These are phyloP conservation scores for Dicrostonyx torquatus DNA, from an alignment of 2,797 vertebrate species.

Conservation along the genomic window DNA sequence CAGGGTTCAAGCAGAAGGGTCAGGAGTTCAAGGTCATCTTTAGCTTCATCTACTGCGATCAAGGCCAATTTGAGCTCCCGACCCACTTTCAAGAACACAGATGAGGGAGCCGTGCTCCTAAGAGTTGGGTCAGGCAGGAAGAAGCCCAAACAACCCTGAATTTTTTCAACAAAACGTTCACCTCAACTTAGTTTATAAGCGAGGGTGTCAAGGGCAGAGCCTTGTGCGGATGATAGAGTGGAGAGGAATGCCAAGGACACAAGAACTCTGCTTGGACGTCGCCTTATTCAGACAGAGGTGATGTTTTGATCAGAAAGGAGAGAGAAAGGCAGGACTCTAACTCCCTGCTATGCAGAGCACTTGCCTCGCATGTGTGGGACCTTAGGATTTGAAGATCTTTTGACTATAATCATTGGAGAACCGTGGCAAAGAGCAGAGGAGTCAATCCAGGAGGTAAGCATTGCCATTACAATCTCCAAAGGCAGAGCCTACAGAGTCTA, in stretches of 20 bases:
- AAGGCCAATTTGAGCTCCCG: neutral
- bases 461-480: neutral
- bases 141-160: constrained; percentile 12
- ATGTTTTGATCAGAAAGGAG: neutral
- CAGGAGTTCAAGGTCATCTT: neutral
- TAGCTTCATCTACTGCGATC: neutral
- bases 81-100: constrained; percentile 40
- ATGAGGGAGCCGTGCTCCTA: neutral
- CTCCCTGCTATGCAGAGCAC: neutral
- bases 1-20: neutral
- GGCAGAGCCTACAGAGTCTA: constrained; percentile 6
- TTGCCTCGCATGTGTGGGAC: neutral
- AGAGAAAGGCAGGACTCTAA: neutral
- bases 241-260: neutral
- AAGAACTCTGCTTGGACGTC: neutral
- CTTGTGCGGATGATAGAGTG: neutral
- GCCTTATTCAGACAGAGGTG: neutral
- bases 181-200: neutral
- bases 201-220: neutral
- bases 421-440: neutral
- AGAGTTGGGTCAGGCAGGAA: neutral
- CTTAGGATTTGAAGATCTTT: neutral
- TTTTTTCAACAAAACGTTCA: constrained; percentile 9
- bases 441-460: neutral
- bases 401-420: neutral